Percentiles rank a stretch among this genome's conserved stretches.
These are phyloP conservation scores for Fragum whitleyi DNA, from an alignment of 2,888 invertebrate genomes.

Conservation along the genomic window DNA sequence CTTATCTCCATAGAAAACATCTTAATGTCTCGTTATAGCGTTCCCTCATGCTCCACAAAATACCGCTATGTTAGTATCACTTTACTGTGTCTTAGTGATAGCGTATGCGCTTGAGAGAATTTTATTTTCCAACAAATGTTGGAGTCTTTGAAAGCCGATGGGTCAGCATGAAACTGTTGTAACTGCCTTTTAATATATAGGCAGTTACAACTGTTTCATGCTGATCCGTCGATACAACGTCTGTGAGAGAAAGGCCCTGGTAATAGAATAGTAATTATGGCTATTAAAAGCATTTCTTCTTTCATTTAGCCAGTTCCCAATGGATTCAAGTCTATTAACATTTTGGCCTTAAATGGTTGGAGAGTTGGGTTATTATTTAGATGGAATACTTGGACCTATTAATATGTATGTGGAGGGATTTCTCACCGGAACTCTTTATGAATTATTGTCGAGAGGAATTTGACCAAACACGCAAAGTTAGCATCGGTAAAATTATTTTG, in stretches of 20 bases:
- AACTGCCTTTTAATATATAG: too few species aligned
- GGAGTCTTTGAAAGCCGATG: slow-evolving; percentile 36
- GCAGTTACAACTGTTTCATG: too few species aligned
- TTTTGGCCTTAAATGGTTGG: slow-evolving; percentile 34
- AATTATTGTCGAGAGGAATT: slow-evolving; percentile 36
- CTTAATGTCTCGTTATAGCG: neutral
- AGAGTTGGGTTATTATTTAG: slow-evolving; percentile 36
- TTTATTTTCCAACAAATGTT: slow-evolving; percentile 50
- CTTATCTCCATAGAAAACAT: too few species aligned
- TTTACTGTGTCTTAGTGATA: slow-evolving; percentile 36
- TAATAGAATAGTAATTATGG: slow-evolving; percentile 63
- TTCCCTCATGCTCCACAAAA: neutral
- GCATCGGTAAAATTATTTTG: neutral
- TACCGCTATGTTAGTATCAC: slow-evolving; percentile 40
- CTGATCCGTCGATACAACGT: too few species aligned
- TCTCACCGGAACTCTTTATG: slow-evolving; percentile 32
- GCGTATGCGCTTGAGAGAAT: slow-evolving; percentile 50
- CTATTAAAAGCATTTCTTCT: slow-evolving; percentile 59
- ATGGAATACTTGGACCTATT: slow-evolving; percentile 46
- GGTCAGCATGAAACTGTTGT: too few species aligned
- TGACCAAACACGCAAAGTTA: slow-evolving; percentile 37
- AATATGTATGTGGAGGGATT: slow-evolving; percentile 68
- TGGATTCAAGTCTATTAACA: slow-evolving; percentile 58
- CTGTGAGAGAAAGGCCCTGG: slow-evolving; percentile 25
- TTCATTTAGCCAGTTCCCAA: slow-evolving; percentile 29